Base-by-base conservation (phyloP, 2,888 invertebrate species). In the Fragum fragum region DNA sequence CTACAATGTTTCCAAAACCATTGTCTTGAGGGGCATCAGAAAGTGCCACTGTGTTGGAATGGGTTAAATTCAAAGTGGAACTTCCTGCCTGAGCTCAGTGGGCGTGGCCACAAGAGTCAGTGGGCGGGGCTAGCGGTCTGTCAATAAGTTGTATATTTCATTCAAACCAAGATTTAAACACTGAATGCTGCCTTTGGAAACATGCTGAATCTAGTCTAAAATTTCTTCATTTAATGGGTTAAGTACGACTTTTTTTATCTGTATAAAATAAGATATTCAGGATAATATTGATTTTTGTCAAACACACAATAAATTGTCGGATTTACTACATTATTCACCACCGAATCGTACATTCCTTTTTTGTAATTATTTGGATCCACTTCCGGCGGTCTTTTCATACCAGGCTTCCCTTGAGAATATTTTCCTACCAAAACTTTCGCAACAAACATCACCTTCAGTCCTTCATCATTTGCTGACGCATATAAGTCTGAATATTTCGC, bases 301-400 rank as follows among this genome's bases (percentile, higher is more conserved):
- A 91, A 91, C 26, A 91, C 87, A 70, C 91, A 90, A 75, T 78
- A 90, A 42, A 91, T 90, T 23, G 83, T 86, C 0, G 91, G 91
- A 66, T 82, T 79, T 2, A 57, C 63, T n/a, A 85, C 47, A 63
- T 87, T 78, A 69, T 91, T 89, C 7, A 91, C 90, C 53, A 87
- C 87, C 0, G 90, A 80, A 69, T 91, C 89, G 76, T 86, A 91
- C 63, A 83, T 82, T 28, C 86, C 86, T 68, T 79, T 81, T 53
- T 55, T 83, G 21, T 59, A 76, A 59, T 86, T 77, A 32, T 61
- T 52, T 1, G 75, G 53, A 55, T 86, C 83, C 28, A 86, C 66
- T 18, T 83, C 68, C 36, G 86, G 86, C 0, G 86, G 86, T 28
- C 83, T 53, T 42, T 81, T 86, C 18, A 79, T 97, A 97, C 0